Evolutionary conservation across 2,797 vertebrate genomes (phyloP), one percentile per base, ranked within the genome.

Genomic region (Borostomias antarcticus): DNA sequence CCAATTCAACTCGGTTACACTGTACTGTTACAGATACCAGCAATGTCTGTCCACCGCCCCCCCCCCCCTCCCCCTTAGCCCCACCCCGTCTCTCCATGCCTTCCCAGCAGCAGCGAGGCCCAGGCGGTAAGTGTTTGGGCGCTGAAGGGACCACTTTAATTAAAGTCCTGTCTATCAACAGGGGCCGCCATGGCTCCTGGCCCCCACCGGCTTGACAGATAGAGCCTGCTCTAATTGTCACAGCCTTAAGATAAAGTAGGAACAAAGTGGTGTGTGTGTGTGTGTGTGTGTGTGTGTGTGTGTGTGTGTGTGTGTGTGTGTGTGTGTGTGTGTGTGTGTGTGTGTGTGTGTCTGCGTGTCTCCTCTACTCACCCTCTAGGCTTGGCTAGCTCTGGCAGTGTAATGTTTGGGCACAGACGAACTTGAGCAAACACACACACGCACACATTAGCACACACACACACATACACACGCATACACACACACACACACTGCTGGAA

Each of bases 131-230:
- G 69, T 60, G 53, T 58, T 64, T 62, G 29, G 58, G 8, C 11
- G 67, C 75, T 80, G 57, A 82, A 72, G 75, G 69, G 68, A 75
- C 60, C 1, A 33, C 67, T 74, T 83, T 86, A 85, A 86, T 86
- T 86, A 86, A 86, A 86, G 75, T 77, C 51, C 76, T 78, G 77
- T 82, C 80, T 73, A 58, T 80, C 80, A 83, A 75, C 67, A 19
- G 58, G 37, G 23, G 58, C 69, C 26, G 43, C 57, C 25, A 47
- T 73, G 73, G 69, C 76, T 74, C 52, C 62, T 52, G 71, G 70
- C 76, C 74, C 67, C 47, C 65, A 72, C 57, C 33, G 73, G 63
- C 74, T 47, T 65, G 69, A 74, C 79, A 80, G 76, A 76, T 81
- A 79, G 72, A 86, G 61, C 73, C 13, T 66, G 69, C 66, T 77